Evolutionary conservation across 2,888 invertebrate genomes (phyloP), one percentile per base, ranked within the genome.

Genomic region (Andricus curvator): DNA sequence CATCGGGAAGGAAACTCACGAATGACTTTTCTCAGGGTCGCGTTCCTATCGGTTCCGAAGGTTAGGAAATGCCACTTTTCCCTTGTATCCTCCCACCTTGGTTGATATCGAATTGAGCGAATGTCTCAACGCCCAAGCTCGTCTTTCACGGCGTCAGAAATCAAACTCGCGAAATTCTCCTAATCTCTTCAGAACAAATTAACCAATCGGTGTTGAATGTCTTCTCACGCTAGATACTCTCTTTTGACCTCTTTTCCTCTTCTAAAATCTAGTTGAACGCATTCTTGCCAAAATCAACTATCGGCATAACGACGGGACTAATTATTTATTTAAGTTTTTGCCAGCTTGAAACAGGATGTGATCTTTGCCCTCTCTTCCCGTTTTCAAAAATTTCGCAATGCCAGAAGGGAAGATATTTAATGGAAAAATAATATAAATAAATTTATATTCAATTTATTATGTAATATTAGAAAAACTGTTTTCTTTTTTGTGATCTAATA

Each of bases 301-400:
- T 56, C 4, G 51, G 33, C 51, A 17, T 22, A 29, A 56, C 51
- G 51, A 29, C 29, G 51, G 51, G 74, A 74, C 56, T 51, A 56
- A 74, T 74, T 74, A 51, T 74, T 74, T 20, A 74, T 51, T 74
- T 74, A 37, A 74, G 37, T 56, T 74, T 25, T 33, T 56, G 33
- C 74, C 74, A 74, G n/a, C 13, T 74, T 20, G 15, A 9, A 29
- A 20, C 20, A 25, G 22, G 15, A 48, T 48, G 22, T 44, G 5
- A 44, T 68, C 25, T 62, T 62, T 62, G 15, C 62, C 15, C 11
- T 25, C 22, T 5, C 62, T 44, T 44, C 44, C 0, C 25, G 4
- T 15, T 22, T 62, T 25, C 6, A 25, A 62, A 62, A 25, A 25
- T 25, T 62, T 62, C 25, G 15, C 22, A 62, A 62, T 62, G 17